Percentiles rank a stretch among this genome's conserved stretches.
Evolutionary conservation across 2,797 vertebrate genomes (phyloP).

Genomic region (Coluber constrictor): DNA sequence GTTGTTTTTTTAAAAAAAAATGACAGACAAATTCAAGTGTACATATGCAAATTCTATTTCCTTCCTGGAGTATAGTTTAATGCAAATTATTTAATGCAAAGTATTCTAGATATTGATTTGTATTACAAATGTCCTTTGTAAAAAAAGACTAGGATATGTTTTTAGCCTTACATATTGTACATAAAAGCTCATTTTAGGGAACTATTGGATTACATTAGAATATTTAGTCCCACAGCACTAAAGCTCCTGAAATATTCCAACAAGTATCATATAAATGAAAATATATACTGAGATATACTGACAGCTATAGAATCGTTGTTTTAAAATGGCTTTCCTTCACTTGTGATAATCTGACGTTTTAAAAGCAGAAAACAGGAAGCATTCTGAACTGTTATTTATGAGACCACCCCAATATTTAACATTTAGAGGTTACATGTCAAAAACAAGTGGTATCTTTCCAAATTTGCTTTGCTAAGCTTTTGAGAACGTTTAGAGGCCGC

Average conservation of each 20-base stretch:
- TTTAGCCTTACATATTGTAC: not conserved
- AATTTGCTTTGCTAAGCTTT: slow-evolving; percentile 22
- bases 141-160: not conserved
- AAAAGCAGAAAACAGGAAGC: not conserved
- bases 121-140: not conserved
- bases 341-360: not conserved
- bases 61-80: not conserved
- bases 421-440: slow-evolving; percentile 16
- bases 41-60: not conserved
- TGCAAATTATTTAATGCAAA: not conserved
- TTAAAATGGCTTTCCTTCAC: not conserved
- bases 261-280: not conserved
- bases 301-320: not conserved
- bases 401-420: not conserved
- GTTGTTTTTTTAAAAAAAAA: not conserved
- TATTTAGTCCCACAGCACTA: not conserved
- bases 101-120: not conserved
- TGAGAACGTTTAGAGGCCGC: not conserved
- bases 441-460: not conserved
- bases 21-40: not conserved
- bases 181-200: not conserved
- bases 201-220: not conserved
- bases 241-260: not conserved
- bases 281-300: not conserved
- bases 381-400: not conserved